These are phyloP conservation scores for Tauraco erythrolophus DNA, from an alignment of 2,113 vertebrate genomes.

Conservation along the genomic window DNA sequence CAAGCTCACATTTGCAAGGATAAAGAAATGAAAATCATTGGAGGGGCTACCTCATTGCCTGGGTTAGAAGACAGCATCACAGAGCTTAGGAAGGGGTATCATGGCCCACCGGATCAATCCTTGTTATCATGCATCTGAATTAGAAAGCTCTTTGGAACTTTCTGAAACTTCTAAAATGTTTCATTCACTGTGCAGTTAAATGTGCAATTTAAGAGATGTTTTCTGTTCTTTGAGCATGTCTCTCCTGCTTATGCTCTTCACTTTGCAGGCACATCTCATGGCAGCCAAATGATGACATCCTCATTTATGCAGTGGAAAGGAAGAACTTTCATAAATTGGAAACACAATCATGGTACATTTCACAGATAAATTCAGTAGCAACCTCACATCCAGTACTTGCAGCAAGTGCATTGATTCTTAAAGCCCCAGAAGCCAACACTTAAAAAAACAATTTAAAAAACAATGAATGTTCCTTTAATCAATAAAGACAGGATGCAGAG, in stretches of 20 bases:
- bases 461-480: not conserved
- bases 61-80: not conserved
- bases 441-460: not conserved
- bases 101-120: not conserved
- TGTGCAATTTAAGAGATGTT: not conserved
- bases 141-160: not conserved
- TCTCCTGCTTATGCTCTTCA: not conserved
- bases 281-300: not conserved
- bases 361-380: constrained; percentile 17
- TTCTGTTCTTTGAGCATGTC: not conserved
- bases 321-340: not conserved
- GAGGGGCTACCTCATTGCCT: not conserved
- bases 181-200: not conserved
- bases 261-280: not conserved
- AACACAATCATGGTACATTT: not conserved
- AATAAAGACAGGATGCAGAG: not conserved
- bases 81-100: not conserved
- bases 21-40: not conserved
- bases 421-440: not conserved
- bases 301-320: not conserved
- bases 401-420: not conserved
- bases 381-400: not conserved
- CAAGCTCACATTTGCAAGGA: not conserved
- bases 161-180: not conserved
- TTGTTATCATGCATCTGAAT: fast-evolving